Evolutionary conservation across 2,113 vertebrate genomes (phyloP), one percentile per base, ranked within the genome.

Genomic region (Python bivittatus): DNA sequence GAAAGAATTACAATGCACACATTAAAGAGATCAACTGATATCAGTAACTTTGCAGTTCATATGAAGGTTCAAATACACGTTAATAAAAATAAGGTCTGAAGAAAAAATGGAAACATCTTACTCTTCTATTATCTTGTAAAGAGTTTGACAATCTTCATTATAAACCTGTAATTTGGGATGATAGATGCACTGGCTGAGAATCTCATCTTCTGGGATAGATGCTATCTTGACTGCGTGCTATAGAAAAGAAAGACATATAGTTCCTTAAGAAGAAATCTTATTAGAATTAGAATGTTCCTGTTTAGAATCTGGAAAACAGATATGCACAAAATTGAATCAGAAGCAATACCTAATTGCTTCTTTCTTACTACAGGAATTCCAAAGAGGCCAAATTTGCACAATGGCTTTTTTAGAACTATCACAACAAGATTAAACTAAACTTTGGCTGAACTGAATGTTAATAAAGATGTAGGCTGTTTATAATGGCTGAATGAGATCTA

Each of bases 111-210:
- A 94, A 91, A 68, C 20, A 92, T 93, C 98, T 93, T 97, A 99
- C 99, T 98, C 97, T 23, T 98, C 98, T 95, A 98, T 98, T 92
- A 96, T 98, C 58, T 95, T 97, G 42, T 95, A 96, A 54, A 99
- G 97, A 86, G 93, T 93, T 54, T 96, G 97, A 92, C 98, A 98
- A 33, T 99, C 98, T 9, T 97, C 95, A 96, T 98, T 98, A 54
- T 99, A 99, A 93, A 99, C 97, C 91, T 92, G 95, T 95, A 98
- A 97, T 94, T 98, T 98, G 58, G 99, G 99, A 72, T 93, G 97
- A 89, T 97, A 96, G 90, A 99, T 38, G 22, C 98, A 98, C 0
- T 98, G 97, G 95, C 97, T 98, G 94, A 97, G 97, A 53, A 99
- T 87, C 92, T 98, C 94, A 79, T 98, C 98, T 93, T 98, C 96